A percentile compares a stretch with the other conserved stretches of the same genome.
These are phyloP conservation scores for Tor tambroides DNA, from an alignment of 2,113 vertebrate genomes.

Conservation along the genomic window DNA sequence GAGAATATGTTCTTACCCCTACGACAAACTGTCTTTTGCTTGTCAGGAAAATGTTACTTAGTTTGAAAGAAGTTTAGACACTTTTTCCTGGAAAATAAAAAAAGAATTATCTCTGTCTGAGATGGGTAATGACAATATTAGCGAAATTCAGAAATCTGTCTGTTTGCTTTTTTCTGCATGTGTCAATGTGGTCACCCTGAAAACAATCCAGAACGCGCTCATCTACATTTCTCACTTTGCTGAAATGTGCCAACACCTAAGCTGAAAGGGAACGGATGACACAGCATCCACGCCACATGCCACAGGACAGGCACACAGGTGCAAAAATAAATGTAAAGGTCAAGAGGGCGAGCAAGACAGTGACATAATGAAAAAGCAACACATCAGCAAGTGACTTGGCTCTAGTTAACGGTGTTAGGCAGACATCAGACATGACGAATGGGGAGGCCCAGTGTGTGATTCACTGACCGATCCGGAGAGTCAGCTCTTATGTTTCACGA, in stretches of 20 bases:
- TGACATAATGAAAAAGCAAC: not conserved
- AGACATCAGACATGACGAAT: conserved; percentile 40
- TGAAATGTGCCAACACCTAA: conserved; percentile 6
- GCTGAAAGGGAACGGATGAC: not conserved
- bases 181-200: not conserved
- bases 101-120: not conserved
- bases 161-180: not conserved
- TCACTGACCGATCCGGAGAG: conserved; percentile 7
- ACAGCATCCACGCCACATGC: not conserved
- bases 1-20: not conserved
- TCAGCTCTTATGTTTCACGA: not conserved
- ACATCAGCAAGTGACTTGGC: conserved; percentile 21
- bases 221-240: not conserved
- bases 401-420: not conserved
- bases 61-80: not conserved
- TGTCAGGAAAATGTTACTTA: no score
- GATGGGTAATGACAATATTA: not conserved
- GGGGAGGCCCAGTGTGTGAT: not conserved
- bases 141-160: not conserved
- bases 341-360: conserved; percentile 1
- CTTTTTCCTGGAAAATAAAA: not conserved
- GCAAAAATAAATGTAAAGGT: conserved; percentile 12
- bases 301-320: not conserved
- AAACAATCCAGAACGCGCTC: not conserved
- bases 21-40: not conserved